These are phyloP conservation scores for Pithys albifrons DNA, from an alignment of 2,113 vertebrate genomes.

Conservation along the genomic window DNA sequence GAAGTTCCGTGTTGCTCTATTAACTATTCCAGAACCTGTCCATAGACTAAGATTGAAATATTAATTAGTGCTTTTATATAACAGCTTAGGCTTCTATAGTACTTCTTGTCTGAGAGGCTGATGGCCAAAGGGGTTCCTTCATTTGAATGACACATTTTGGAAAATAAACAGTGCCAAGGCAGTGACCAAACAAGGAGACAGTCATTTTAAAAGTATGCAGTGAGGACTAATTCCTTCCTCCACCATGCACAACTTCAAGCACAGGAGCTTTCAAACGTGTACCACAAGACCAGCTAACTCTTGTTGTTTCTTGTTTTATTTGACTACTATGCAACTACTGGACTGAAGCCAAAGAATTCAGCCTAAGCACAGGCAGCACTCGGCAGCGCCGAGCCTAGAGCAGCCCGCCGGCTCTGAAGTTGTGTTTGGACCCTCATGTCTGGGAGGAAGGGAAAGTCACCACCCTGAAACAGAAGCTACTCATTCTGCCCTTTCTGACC, in stretches of 20 bases:
- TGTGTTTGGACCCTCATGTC: not conserved
- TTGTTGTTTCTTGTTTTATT: constrained; percentile 62
- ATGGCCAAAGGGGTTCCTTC: not conserved
- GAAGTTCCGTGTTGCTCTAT: not conserved
- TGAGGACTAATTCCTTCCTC: not conserved
- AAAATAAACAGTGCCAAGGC: not conserved
- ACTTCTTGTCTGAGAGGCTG: not conserved
- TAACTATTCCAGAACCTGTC: constrained; percentile 19
- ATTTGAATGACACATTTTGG: not conserved
- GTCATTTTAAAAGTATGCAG: not conserved
- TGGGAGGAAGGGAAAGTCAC: not conserved
- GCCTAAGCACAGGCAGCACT: not conserved
- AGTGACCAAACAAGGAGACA: not conserved
- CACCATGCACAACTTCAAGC: not conserved
- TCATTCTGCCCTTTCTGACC: not conserved
- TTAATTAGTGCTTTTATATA: constrained; percentile 30
- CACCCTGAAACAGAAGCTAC: not conserved
- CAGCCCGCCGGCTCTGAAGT: not conserved
- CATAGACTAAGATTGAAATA: constrained; percentile 7
- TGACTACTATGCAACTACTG: constrained; percentile 54
- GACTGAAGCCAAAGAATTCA: constrained; percentile 44
- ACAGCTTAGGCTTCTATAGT: not conserved
- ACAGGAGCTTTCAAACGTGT: not conserved
- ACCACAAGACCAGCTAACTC: not conserved
- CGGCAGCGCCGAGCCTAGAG: not conserved